Evolutionary conservation across 2,888 invertebrate species (phyloP), one percentile per base, ranked within the genome.

Genomic region (Orthosia gracilis): DNA sequence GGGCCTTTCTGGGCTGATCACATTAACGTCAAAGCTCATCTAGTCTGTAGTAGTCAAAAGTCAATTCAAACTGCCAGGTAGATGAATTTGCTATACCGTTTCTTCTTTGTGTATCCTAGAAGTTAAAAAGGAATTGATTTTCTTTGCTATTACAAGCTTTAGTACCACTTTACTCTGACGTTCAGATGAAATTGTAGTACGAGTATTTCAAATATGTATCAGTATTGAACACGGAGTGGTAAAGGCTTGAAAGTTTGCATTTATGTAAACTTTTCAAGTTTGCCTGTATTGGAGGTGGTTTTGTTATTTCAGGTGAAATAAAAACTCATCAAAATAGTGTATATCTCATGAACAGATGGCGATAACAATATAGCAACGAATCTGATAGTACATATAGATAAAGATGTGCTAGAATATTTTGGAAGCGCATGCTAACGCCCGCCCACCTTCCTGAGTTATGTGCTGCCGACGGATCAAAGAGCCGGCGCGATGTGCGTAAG

Each of bases 391-490:
- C 58, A 26, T 69, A 68, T 73, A 76, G 49, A 59, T 50, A 65
- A 50, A 70, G 68, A 69, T 59, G 45, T 54, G 63, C 59, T 73
- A 64, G 72, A 83, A 78, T 73, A 74, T 80, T 83, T 83, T 78
- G 69, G 78, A 83, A 83, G 75, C 66, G 81, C 75, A 76, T 69
- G 78, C 74, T 79, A 83, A 74, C 83, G 71, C 81, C 78, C 82
- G 80, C 86, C 85, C 87, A 82, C 87, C 83, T 71, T 66, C 54
- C 73, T 73, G 80, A 83, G 79, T 84, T 86, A 89, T 88, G 69
- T 78, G 70, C 86, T 84, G 88, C 78, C 76, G 87, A 89, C 75
- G 80, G 89, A 88, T 89, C 89, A 85, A 86, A 89, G 85, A 77
- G 80, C 80, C 66, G 62, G 58, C 26, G 62, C 87, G 83, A 76